phyloP scores from a whole-genome alignment of 30 jellyfish, hydroid and myxozoan genomes.

The Cassiopea andromeda region DNA sequence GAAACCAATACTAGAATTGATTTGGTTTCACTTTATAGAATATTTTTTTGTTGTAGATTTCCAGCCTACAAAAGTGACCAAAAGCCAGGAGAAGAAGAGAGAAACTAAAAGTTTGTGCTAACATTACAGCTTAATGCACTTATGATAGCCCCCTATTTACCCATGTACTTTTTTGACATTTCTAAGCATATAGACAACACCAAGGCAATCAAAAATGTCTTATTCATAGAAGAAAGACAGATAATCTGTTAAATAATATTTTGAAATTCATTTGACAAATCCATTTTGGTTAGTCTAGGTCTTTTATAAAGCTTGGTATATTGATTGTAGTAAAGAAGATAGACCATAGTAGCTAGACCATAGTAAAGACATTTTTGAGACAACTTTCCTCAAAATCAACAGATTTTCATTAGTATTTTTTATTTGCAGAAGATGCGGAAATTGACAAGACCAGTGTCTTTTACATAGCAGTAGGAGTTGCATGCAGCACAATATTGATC shows the following conservation, averaged over 20 bases:
- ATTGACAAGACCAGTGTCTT: conserved; percentile 80
- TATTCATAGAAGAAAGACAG: too few relatives aligned
- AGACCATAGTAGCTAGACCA: too few relatives aligned
- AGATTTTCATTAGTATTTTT: background rate
- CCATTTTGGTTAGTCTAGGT: too few relatives aligned
- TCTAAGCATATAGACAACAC: too few relatives aligned
- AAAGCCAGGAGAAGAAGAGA: background rate
- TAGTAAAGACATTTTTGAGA: too few relatives aligned
- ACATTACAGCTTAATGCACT: background rate
- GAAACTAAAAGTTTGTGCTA: background rate
- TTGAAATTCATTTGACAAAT: too few relatives aligned
- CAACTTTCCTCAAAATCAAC: background rate
- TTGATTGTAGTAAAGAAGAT: too few relatives aligned
- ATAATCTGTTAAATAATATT: too few relatives aligned
- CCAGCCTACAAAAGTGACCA: background rate
- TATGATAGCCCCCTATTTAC: too few relatives aligned
- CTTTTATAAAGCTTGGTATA: too few relatives aligned
- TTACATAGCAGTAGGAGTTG: conserved; percentile 91
- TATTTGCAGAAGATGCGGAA: conserved; percentile 33
- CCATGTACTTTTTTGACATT: too few relatives aligned
- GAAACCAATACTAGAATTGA: background rate
- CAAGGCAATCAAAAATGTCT: too few relatives aligned
- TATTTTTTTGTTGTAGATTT: background rate
- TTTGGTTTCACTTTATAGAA: background rate
- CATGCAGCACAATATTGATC: conserved; percentile 77